A percentile compares a stretch with the other conserved stretches of the same genome.
These are phyloP conservation scores for Notarius lentiginosus DNA, from an alignment of 2,113 vertebrate genomes.

Conservation along the genomic window DNA sequence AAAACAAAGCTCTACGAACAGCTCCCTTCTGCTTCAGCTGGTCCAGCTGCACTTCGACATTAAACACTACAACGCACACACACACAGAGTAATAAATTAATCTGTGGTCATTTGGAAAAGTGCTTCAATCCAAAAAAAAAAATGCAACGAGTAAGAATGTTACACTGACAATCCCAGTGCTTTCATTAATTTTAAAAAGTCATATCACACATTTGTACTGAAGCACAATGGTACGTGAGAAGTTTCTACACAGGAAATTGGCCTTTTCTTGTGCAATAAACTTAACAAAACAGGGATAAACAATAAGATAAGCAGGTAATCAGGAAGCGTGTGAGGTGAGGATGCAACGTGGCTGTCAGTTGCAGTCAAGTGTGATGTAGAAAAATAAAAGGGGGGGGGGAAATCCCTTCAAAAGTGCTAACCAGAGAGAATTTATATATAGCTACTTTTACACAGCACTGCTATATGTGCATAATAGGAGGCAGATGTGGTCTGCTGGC, in stretches of 20 bases:
- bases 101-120: background rate
- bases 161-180: background rate
- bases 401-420: background rate
- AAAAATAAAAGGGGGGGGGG: background rate
- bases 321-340: background rate
- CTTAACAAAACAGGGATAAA: background rate
- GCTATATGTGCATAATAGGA: conserved; percentile 45
- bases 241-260: background rate
- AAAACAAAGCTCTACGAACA: conserved; percentile 79
- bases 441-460: conserved; percentile 44
- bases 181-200: background rate
- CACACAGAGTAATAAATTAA: background rate
- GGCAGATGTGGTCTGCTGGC: conserved; percentile 63
- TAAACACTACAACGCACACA: conserved; percentile 74
- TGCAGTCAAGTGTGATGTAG: background rate
- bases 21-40: conserved; percentile 83
- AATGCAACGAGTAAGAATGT: background rate
- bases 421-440: conserved; percentile 11
- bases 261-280: background rate
- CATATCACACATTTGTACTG: background rate
- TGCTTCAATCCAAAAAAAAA: background rate
- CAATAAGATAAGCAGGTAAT: background rate
- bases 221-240: background rate
- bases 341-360: background rate
- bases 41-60: conserved; percentile 84